Conservation (phyloP, 1,140 invertebrate species). For the Agrilus planipennis region DNA sequence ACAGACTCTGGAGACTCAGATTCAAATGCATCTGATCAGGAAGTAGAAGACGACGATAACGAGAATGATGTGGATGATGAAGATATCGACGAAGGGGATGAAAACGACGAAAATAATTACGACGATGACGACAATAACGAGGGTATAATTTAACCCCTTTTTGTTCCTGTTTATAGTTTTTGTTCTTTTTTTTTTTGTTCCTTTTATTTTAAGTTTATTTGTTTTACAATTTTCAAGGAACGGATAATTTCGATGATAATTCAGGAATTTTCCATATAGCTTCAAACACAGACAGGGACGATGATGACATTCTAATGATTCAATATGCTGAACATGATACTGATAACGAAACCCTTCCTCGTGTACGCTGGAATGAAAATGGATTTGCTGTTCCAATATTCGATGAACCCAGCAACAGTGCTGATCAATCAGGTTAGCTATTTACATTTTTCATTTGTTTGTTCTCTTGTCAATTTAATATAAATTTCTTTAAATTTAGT, state of each 20-base stretch:
- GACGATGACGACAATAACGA: conserved; percentile 31
- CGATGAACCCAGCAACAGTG: conserved; percentile 42
- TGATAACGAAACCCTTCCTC: conserved; percentile 34
- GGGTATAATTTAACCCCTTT: conserved; percentile 16
- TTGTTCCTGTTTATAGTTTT: no score
- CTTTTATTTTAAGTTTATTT: conserved; percentile 39
- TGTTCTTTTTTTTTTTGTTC: conserved; percentile 15
- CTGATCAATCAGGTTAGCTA: conserved; percentile 31
- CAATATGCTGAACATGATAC: conserved; percentile 40
- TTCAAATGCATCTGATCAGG: conserved; percentile 33
- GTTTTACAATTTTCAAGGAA: conserved; percentile 11
- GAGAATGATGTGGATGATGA: conserved; percentile 47
- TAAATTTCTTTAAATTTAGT: conserved; percentile 11
- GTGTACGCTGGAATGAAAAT: conserved; percentile 40
- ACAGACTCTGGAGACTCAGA: conserved; percentile 41
- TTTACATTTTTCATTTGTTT: conserved; percentile 4
- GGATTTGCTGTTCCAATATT: conserved; percentile 47
- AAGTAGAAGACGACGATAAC: conserved; percentile 40
- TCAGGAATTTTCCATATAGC: conserved; percentile 23
- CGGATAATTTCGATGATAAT: conserved; percentile 27
- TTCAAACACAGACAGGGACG: conserved; percentile 39
- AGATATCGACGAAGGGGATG: conserved; percentile 42
- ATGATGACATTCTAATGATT: conserved; percentile 52
- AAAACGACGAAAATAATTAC: conserved; percentile 36
- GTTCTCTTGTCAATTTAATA: not conserved